Base-by-base conservation (phyloP, 35 echinoderm and acorn worm genomes). In the Apostichopus japonicus region DNA sequence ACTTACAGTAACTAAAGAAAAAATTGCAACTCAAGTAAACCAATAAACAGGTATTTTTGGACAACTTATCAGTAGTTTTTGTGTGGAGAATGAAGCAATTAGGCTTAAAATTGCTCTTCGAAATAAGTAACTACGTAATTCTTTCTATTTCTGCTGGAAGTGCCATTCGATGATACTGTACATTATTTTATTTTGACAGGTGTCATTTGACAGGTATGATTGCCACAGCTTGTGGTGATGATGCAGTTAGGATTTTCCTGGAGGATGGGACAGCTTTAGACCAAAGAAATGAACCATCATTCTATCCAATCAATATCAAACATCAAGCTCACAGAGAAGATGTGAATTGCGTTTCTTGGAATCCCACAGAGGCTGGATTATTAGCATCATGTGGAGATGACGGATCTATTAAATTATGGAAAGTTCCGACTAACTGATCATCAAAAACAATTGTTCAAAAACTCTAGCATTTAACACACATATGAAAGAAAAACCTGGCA, bases 311-410 rank as follows among this genome's bases (percentile, higher is more conserved):
- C 0, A 79, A 72, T 24, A 92, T 88, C 54, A 79, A 77, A 77
- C 94, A 91, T 65, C 72, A 92, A 76, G 95, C 95, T 25, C 97
- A 99, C 80, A 1, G 54, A 44, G 97, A 95, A 27, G 97, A 99
- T 94, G 93, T 99, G 10, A 99, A 99, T 76, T 73, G 79, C 62
- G 92, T 99, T 7, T 90, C 79, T 17, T 99, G 97, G 95, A 96
- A 99, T 87, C 97, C 97, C 23, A 95, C 92, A 65, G 93, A 90
- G 24, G 2, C 87, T 82, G 95, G 95, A 72, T 70, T 96, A 24
- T 88, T 99, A 17, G 95, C 95, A 13, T 95, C 97, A n/a, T 94
- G 93, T 80, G 90, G 95, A 19, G 97, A 99, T 90, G 97, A 99
- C 75, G 78, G 82, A 11, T 56, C 72, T 33, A 88, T 99, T 58